phyloP scores from a whole-genome alignment of 2,797 vertebrate genomes.

The Parauchenoglanis ngamensis region DNA sequence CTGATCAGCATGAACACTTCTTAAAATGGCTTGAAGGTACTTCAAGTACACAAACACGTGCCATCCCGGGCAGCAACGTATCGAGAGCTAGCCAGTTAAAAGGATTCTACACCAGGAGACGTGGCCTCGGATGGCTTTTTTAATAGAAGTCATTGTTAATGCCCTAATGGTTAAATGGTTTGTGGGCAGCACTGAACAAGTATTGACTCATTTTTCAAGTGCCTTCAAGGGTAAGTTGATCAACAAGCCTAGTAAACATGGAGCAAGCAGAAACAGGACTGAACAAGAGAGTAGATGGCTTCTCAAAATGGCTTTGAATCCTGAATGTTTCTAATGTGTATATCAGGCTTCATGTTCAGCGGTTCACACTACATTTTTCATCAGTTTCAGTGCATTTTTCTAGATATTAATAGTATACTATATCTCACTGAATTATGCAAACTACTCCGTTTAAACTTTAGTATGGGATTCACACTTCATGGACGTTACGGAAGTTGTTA shows the following conservation, averaged over 20 bases:
- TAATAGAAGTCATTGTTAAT: constrained; percentile 33
- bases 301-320: background rate
- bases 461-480: background rate
- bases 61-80: background rate
- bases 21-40: background rate
- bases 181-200: background rate
- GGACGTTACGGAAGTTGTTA: background rate
- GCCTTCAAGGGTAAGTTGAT: constrained; percentile 41
- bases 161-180: constrained; percentile 37
- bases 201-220: constrained; percentile 38
- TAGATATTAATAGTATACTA: background rate
- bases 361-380: background rate
- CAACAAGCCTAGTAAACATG: constrained; percentile 15
- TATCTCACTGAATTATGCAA: background rate
- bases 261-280: background rate
- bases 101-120: background rate
- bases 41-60: background rate
- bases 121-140: constrained; percentile 3
- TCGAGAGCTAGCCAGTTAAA: background rate
- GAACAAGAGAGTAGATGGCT: background rate
- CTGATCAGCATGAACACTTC: constrained; percentile 21
- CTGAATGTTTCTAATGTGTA: too few species aligned
- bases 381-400: background rate
- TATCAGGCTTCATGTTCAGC: background rate
- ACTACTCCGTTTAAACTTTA: background rate